phyloP scores from a whole-genome alignment of 2,113 vertebrate species.

The Crocuta crocuta region DNA sequence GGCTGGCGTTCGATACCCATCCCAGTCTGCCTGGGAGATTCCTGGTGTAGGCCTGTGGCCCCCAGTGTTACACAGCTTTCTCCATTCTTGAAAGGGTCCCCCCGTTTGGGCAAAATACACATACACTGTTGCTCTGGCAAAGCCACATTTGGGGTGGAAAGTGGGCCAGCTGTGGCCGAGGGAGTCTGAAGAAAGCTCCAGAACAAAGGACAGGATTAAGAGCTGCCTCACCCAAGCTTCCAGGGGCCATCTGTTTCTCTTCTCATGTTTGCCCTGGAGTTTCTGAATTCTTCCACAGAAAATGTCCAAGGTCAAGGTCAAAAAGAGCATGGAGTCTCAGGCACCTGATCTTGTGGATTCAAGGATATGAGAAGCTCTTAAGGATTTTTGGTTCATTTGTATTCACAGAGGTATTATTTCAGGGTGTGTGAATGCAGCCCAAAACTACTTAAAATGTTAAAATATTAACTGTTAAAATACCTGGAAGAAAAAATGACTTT shows the following conservation, averaged over 20 bases:
- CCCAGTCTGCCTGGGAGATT: not conserved
- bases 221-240: not conserved
- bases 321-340: not conserved
- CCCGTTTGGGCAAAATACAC: not conserved
- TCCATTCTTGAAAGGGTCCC: not conserved
- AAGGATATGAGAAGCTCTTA: not conserved
- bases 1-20: not conserved
- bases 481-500: not conserved
- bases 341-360: not conserved
- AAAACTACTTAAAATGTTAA: not conserved
- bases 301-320: not conserved
- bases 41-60: not conserved
- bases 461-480: not conserved
- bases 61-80: not conserved
- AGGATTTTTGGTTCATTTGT: not conserved
- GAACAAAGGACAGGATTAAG: not conserved
- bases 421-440: not conserved
- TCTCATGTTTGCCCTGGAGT: not conserved
- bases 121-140: not conserved
- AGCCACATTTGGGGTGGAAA: rapidly evolving
- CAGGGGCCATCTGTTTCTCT: not conserved
- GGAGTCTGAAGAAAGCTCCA: too few species aligned
- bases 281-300: not conserved
- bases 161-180: not conserved
- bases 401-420: not conserved